Percentiles rank a stretch among this genome's conserved stretches.
Conservation (phyloP, 2,113 vertebrate genomes). For the Speoplatyrhinus poulsoni region DNA sequence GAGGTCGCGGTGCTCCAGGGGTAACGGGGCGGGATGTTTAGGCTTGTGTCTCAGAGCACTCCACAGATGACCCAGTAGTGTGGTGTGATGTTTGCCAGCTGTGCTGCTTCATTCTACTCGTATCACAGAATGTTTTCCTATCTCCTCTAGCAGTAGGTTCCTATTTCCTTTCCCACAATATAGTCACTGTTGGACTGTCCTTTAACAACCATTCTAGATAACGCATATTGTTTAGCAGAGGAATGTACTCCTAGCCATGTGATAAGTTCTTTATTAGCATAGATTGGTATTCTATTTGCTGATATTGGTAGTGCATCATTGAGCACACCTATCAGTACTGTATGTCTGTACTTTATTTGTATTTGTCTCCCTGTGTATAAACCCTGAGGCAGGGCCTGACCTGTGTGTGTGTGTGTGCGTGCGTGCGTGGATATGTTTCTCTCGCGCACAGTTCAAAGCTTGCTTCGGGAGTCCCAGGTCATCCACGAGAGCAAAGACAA, state of each 20-base stretch:
- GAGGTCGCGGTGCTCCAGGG: conserved; percentile 36
- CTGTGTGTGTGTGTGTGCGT: conserved; percentile 17
- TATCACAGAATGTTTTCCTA: conserved; percentile 21
- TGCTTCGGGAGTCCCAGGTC: conserved; percentile 88
- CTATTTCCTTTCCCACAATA: neutral
- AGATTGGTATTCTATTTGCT: conserved; percentile 9
- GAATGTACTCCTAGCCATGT: conserved; percentile 18
- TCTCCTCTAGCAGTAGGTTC: conserved; percentile 10
- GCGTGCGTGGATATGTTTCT: neutral
- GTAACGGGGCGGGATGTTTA: conserved; percentile 60
- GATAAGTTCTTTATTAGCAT: conserved; percentile 35
- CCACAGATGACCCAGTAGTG: conserved; percentile 31
- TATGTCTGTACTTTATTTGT: conserved; percentile 8
- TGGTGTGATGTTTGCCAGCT: conserved; percentile 59
- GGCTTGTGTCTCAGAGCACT: conserved; percentile 62
- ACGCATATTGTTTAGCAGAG: conserved; percentile 16
- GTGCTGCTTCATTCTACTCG: conserved; percentile 41
- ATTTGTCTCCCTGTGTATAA: conserved; percentile 22
- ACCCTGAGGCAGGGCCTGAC: conserved; percentile 47
- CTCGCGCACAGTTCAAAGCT: conserved; percentile 86
- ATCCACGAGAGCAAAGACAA: conserved; percentile 89
- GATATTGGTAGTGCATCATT: conserved; percentile 29
- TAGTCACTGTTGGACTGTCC: neutral
- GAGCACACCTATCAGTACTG: neutral
- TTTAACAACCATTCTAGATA: conserved; percentile 7